Evolutionary conservation across 2,888 invertebrate genomes (phyloP).

Genomic region (Limnephilus rhombicus): DNA sequence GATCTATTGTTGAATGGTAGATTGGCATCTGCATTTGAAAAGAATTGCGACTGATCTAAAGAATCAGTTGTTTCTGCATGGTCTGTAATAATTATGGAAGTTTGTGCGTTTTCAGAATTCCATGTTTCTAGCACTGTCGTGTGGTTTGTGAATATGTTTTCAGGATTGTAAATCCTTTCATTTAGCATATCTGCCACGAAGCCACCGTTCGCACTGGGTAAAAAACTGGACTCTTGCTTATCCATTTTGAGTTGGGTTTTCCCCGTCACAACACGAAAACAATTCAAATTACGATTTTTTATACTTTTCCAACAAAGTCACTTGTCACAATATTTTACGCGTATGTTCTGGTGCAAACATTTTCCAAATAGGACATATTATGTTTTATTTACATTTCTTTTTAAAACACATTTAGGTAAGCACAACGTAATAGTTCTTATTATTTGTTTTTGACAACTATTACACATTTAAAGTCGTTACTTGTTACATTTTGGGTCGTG

Average conservation of each 20-base stretch:
- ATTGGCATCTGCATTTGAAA: conserved; percentile 43
- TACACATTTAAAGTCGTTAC: not conserved
- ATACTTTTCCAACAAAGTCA: not conserved
- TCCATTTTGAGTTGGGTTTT: conserved; percentile 52
- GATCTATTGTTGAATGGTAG: conserved; percentile 45
- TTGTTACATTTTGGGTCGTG: not conserved
- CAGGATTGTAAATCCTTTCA: conserved; percentile 62
- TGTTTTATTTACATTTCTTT: not conserved
- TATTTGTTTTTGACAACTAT: not conserved
- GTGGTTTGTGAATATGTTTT: conserved; percentile 48
- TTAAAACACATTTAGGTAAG: not conserved
- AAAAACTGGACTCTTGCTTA: conserved; percentile 59
- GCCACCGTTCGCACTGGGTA: conserved; percentile 62
- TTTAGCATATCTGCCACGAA: conserved; percentile 64
- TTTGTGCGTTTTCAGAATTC: conserved; percentile 50
- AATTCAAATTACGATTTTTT: not conserved
- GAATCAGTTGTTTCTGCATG: conserved; percentile 39
- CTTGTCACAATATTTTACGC: not conserved
- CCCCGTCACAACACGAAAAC: not conserved
- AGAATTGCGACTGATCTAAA: conserved; percentile 41
- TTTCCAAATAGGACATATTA: not conserved
- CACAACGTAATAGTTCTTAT: not conserved
- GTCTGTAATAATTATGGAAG: conserved; percentile 40
- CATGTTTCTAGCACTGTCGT: conserved; percentile 53
- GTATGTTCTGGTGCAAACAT: not conserved